phyloP scores from a whole-genome alignment of 2,113 vertebrate genomes.

The Cromileptes altivelis region DNA sequence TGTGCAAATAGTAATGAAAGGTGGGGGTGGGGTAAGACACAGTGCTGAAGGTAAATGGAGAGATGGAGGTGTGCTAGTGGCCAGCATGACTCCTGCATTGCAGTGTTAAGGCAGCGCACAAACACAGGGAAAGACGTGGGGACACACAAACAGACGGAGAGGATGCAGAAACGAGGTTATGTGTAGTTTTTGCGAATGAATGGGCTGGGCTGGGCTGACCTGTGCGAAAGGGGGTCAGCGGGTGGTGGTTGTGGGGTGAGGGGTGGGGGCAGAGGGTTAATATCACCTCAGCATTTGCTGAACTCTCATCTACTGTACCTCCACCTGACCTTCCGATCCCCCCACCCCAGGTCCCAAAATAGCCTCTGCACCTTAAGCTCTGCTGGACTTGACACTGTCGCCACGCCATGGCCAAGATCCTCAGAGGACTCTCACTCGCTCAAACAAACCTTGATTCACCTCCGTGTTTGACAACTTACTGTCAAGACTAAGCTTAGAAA shows the following conservation, averaged over 20 bases:
- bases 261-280: conserved; percentile 10
- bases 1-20: conserved; percentile 20
- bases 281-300: conserved; percentile 36
- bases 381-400: background rate
- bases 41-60: conserved; percentile 38
- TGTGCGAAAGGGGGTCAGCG: background rate
- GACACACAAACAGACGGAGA: background rate
- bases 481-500: background rate
- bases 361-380: conserved; percentile 55
- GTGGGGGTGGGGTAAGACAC: conserved; percentile 14
- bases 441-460: background rate
- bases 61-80: conserved; percentile 31
- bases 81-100: conserved; percentile 47
- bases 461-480: background rate
- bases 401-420: background rate
- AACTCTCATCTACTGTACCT: conserved; percentile 45
- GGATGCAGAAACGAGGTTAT: conserved; percentile 17
- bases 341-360: conserved; percentile 54
- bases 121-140: background rate
- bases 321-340: conserved; percentile 49
- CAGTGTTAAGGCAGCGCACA: conserved; percentile 16
- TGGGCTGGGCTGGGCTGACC: background rate
- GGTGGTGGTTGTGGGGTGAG: background rate
- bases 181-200: conserved; percentile 28
- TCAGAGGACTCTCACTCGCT: background rate